Conservation (phyloP, 1,140 invertebrate genomes). For the Choristoneura fumiferana region DNA sequence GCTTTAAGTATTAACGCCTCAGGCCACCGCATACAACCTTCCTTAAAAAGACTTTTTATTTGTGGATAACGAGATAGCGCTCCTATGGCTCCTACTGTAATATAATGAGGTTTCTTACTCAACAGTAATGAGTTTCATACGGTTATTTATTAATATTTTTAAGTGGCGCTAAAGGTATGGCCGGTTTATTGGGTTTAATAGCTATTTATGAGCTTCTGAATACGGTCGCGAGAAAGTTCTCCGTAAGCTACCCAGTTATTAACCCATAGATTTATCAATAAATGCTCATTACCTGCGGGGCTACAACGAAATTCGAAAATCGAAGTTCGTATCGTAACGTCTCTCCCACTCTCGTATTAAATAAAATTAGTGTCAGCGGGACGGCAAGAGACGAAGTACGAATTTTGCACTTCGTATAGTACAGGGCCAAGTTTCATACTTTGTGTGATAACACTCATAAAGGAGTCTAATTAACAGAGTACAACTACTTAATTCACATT, state of each 20-base stretch:
- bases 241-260: constrained; percentile 2
- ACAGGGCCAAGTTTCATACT: too few species aligned
- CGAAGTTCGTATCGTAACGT: too few species aligned
- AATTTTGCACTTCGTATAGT: too few species aligned
- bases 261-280: background rate
- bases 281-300: background rate
- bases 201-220: constrained; percentile 21
- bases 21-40: constrained; percentile 28
- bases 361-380: too few species aligned
- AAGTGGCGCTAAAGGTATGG: constrained; percentile 20
- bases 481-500: too few species aligned
- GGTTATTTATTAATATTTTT: constrained; percentile 36
- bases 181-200: constrained; percentile 21
- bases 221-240: background rate
- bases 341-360: too few species aligned
- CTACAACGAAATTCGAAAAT: too few species aligned
- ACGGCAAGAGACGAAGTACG: too few species aligned
- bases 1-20: constrained; percentile 56
- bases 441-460: too few species aligned
- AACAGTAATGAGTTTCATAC: constrained; percentile 48
- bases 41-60: constrained; percentile 56
- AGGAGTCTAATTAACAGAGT: too few species aligned
- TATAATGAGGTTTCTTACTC: constrained; percentile 55
- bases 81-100: constrained; percentile 34
- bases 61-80: constrained; percentile 51